Conservation (phyloP, 30 jellyfish, hydroid and myxozoan genomes). For the Pelagia noctiluca region DNA sequence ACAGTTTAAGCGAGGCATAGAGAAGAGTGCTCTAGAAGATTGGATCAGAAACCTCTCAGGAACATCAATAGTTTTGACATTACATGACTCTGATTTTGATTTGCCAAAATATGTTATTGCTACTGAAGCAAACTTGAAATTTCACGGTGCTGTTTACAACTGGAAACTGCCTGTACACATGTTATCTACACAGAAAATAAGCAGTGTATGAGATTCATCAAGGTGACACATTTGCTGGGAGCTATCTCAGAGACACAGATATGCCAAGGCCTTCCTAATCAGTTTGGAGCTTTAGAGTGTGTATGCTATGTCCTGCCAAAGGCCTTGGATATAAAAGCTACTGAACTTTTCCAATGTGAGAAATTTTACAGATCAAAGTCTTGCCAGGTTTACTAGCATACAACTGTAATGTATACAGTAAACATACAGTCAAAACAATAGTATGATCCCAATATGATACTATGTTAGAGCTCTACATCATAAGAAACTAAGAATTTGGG, state of each 20-base stretch:
- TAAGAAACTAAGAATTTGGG: no score
- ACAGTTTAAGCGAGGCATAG: constrained; percentile 27
- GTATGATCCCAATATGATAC: no score
- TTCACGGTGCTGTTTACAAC: constrained; percentile 35
- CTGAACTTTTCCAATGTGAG: no score
- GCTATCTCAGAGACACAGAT: constrained; percentile 39
- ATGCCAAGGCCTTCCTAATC: constrained; percentile 36
- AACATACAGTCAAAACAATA: no score
- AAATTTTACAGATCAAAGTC: no score
- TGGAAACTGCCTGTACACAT: constrained; percentile 17
- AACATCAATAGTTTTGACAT: constrained; percentile 14
- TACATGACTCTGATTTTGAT: constrained; percentile 29
- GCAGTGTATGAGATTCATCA: constrained; percentile 37
- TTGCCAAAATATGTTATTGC: constrained; percentile 41
- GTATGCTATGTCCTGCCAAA: constrained; percentile 28
- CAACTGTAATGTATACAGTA: no score
- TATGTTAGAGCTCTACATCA: no score
- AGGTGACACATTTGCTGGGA: constrained; percentile 43
- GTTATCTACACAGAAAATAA: constrained; percentile 26
- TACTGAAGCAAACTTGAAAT: constrained; percentile 23
- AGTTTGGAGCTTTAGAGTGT: constrained; percentile 17
- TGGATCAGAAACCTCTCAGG: constrained; percentile 47
- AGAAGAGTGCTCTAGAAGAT: constrained; percentile 49
- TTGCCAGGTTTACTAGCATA: no score
- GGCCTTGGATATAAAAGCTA: background rate